phyloP scores from a whole-genome alignment of 2,113 vertebrate genomes.

The Protobothrops mucrosquamatus region DNA sequence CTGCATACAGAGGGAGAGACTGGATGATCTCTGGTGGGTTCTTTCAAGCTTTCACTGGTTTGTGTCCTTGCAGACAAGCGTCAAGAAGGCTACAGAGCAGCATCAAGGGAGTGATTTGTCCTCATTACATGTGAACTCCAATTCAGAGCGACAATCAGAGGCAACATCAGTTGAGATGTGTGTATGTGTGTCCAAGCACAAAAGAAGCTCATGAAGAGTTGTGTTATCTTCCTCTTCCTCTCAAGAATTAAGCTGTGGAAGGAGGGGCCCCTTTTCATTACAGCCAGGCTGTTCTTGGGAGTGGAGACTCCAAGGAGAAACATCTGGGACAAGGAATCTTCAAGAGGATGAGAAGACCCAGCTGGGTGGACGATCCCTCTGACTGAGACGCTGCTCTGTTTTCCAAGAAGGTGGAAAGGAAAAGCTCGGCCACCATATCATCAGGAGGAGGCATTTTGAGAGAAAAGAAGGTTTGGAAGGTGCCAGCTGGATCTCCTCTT shows the following conservation, averaged over 20 bases:
- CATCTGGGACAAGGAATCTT: not conserved
- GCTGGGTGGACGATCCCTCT: not conserved
- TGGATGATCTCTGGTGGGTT: not conserved
- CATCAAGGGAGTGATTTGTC: no score
- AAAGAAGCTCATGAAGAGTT: not conserved
- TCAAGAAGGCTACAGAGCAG: not conserved
- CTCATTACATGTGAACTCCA: fast-evolving
- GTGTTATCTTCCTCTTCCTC: not conserved
- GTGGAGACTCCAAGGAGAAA: not conserved
- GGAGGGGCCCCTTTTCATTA: fast-evolving
- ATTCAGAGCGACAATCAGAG: not conserved
- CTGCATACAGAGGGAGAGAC: fast-evolving
- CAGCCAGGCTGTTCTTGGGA: not conserved
- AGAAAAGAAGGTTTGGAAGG: fast-evolving
- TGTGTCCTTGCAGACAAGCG: not conserved
- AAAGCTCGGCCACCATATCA: no score
- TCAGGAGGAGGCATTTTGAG: not conserved
- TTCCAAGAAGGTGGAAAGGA: not conserved
- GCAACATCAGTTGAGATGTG: not conserved
- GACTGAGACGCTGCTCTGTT: not conserved
- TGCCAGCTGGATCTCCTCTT: not conserved
- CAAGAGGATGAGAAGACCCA: not conserved
- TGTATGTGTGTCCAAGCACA: not conserved
- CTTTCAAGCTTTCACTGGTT: fast-evolving
- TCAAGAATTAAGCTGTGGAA: not conserved